Evolutionary conservation across 2,797 vertebrate genomes (phyloP).

Genomic region (Hypotaenidia philippensis): DNA sequence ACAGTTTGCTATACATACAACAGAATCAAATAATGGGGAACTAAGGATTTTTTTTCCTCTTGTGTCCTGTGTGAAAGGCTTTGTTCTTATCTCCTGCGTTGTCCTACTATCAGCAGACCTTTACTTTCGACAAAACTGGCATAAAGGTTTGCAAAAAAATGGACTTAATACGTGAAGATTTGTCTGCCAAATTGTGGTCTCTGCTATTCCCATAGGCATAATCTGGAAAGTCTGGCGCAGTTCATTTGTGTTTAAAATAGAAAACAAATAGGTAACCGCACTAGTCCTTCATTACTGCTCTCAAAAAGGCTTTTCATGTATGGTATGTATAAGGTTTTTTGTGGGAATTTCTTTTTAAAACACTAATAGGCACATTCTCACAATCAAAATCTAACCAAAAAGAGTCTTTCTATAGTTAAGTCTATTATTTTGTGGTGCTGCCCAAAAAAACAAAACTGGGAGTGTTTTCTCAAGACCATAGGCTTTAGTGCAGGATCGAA

Average conservation of each 20-base stretch:
- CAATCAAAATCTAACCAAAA: background rate
- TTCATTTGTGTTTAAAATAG: background rate
- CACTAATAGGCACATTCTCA: fast-evolving
- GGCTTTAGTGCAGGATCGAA: background rate
- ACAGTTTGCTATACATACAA: background rate
- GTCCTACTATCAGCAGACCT: background rate
- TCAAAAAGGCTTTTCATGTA: background rate
- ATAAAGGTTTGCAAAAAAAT: background rate
- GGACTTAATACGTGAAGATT: background rate
- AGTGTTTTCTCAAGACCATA: background rate
- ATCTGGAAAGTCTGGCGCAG: background rate
- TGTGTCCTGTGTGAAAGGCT: background rate
- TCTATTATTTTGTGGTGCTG: background rate
- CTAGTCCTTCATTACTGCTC: background rate
- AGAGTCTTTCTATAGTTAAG: background rate
- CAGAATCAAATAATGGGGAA: background rate
- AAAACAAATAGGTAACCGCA: background rate
- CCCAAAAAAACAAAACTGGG: background rate
- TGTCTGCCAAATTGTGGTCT: background rate
- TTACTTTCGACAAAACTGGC: background rate
- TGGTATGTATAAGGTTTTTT: fast-evolving
- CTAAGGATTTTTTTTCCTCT: background rate
- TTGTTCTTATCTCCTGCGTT: background rate
- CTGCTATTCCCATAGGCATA: background rate
- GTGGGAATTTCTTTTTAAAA: background rate